A percentile compares a stretch with the other conserved stretches of the same genome.
These are phyloP conservation scores for Paratrypauchen microcephalus DNA, from an alignment of 2,797 vertebrate genomes.

Conservation along the genomic window DNA sequence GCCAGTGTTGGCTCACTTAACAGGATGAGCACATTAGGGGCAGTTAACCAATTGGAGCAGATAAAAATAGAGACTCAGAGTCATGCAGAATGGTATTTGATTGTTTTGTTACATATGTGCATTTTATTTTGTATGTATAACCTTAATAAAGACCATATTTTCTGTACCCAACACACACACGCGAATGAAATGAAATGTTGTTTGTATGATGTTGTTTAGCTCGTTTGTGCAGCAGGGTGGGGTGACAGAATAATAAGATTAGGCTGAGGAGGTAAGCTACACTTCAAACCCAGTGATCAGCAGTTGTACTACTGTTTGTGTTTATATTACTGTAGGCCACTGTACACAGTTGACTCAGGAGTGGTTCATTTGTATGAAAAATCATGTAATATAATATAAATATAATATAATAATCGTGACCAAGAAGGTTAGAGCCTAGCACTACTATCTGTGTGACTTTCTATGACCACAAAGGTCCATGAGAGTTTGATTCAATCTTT, in stretches of 20 bases:
- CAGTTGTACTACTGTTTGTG: conserved; percentile 7
- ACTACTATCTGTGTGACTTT: too few species aligned
- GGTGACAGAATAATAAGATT: conserved; percentile 7
- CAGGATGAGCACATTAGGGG: background rate
- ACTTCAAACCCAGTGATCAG: background rate
- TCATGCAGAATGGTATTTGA: background rate
- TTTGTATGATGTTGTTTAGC: background rate
- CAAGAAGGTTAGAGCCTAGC: too few species aligned
- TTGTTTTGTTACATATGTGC: background rate
- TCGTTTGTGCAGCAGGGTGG: background rate
- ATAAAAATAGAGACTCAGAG: conserved; percentile 5
- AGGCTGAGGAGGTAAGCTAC: background rate
- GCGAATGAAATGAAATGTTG: background rate
- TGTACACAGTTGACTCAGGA: background rate
- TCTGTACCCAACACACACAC: background rate
- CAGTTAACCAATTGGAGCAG: conserved; percentile 6
- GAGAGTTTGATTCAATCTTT: too few species aligned
- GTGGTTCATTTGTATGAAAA: background rate
- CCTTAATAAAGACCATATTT: background rate
- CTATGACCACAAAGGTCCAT: too few species aligned
- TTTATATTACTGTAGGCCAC: background rate
- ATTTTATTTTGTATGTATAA: background rate
- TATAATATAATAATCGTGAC: too few species aligned
- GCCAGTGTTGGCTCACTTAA: conserved; percentile 11
- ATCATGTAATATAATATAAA: too few species aligned